Base-by-base conservation (phyloP, 2,113 vertebrate genomes). In the Lepisosteus osseus region DNA sequence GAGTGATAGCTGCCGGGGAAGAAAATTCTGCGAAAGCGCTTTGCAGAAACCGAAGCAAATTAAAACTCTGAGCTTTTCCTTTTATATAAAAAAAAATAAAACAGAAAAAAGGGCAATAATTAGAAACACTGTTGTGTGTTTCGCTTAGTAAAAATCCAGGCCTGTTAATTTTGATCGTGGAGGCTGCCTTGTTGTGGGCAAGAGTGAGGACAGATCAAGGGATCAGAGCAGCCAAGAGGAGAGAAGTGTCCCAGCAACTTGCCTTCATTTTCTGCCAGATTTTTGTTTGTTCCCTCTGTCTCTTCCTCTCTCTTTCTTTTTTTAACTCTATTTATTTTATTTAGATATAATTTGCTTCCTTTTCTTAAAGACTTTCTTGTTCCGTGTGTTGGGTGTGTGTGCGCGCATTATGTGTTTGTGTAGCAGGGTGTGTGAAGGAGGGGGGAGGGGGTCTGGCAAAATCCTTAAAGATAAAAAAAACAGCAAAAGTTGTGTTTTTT, bases 141-240 rank as follows among this genome's bases (percentile, higher is more conserved):
- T 83, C 84, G 84, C 85, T 29, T 87, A 81, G 85, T 84, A 83
- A 86, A 91, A 90, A 86, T 84, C 91, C 90, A 87, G 87, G 89
- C 90, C 85, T 89, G 86, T 89, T 92, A 88, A 92, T 90, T 90
- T 88, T 85, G 82, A 81, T 81, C 83, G 87, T 84, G 82, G 84
- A 86, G 77, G 61, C 65, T 3, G 82, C 86, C 87, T 91, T 93
- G 87, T 92, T 92, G 91, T 92, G 91, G 91, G 86, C 75, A 83
- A 76, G 86, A 77, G 84, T 74, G 67, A 61, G 78, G 80, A 79
- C 76, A 79, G 70, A 78, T 15, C 72, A 80, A 79, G 79, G 68
- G 77, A 86, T 87, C 90, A 87, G 90, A 91, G 89, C 90, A 89
- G 90, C 84, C 75, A 72, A 85, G 79, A 84, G 68, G 76, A 72